Evolutionary conservation across 2,888 invertebrate species (phyloP).

Genomic region (Plemyria rubiginata): DNA sequence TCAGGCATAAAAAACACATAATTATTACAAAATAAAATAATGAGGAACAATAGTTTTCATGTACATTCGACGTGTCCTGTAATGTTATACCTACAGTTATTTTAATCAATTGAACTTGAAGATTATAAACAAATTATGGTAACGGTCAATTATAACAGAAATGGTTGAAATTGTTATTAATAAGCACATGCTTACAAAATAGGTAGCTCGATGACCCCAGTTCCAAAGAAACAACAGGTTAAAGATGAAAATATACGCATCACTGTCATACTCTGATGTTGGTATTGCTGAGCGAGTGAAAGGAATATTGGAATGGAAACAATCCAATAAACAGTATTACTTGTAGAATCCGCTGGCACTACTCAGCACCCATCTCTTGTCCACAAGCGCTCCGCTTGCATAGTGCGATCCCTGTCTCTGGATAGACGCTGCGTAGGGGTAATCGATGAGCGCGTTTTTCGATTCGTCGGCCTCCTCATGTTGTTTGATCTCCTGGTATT

Average conservation of each 20-base stretch:
- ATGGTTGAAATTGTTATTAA: too few species aligned
- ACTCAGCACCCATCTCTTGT: conserved; percentile 66
- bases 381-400: conserved; percentile 66
- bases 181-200: background rate
- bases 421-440: conserved; percentile 70
- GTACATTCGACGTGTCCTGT: too few species aligned
- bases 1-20: too few species aligned
- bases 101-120: too few species aligned
- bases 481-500: conserved; percentile 41
- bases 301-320: conserved; percentile 16
- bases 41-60: too few species aligned
- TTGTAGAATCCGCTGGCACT: conserved; percentile 69
- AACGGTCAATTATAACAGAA: too few species aligned
- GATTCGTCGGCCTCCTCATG: conserved; percentile 38
- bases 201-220: background rate
- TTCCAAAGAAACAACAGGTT: background rate
- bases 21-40: too few species aligned
- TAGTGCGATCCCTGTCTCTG: conserved; percentile 70
- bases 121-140: too few species aligned
- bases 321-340: conserved; percentile 48
- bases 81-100: too few species aligned
- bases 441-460: conserved; percentile 48
- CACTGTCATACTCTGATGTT: conserved; percentile 7
- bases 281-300: conserved; percentile 17
- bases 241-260: conserved; percentile 13